Base-by-base conservation (phyloP, 2,888 invertebrate genomes). In the Diachrysia chrysitis region DNA sequence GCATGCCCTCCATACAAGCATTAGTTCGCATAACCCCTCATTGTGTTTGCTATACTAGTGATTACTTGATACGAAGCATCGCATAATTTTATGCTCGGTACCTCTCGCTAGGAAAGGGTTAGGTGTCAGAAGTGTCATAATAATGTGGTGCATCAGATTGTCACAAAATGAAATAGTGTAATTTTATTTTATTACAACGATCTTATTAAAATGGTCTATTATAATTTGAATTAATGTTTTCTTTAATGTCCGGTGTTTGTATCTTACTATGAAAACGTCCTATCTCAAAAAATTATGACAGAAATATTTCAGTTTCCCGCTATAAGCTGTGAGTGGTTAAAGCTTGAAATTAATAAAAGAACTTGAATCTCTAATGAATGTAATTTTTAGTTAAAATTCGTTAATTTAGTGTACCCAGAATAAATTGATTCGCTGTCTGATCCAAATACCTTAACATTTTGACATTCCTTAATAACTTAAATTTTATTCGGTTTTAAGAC, bases 31-130 rank as follows among this genome's bases (percentile, higher is more conserved):
- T 69, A 66, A 75, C 73, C 78, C 82, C 85, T 85, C 83, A 86
- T 88, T 89, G 87, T 90, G 86, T 90, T 91, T 89, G 88, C 82
- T 85, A 87, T n/a, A 87, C 87, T 86, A 87, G 83, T 86, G 78
- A 75, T 60, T 63, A 71, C 65, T 75, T 77, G 75, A 81, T 83
- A 79, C 58, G 66, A 56, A 55, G 65, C 70, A 61, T 66, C 68
- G 66, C 37, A 48, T 74, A 79, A 76, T 76, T 72, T 67, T 63
- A 63, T 58, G 65, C 61, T 9, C 55, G 35, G 53, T 81, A 77
- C 73, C 48, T 21, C 42, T 42, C 17, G 12, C 53, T 37, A 9
- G 19, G 14, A 57, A 66, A 69, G 77, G 76, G 72, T 79, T 67
- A 71, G 21, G 35, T 63, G 66, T 69, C 63, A 66, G 29, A 58